Percentiles rank a stretch among this genome's conserved stretches.
These are phyloP conservation scores for Hylaeus anthracinus DNA, from an alignment of 1,140 invertebrate genomes.

Conservation along the genomic window DNA sequence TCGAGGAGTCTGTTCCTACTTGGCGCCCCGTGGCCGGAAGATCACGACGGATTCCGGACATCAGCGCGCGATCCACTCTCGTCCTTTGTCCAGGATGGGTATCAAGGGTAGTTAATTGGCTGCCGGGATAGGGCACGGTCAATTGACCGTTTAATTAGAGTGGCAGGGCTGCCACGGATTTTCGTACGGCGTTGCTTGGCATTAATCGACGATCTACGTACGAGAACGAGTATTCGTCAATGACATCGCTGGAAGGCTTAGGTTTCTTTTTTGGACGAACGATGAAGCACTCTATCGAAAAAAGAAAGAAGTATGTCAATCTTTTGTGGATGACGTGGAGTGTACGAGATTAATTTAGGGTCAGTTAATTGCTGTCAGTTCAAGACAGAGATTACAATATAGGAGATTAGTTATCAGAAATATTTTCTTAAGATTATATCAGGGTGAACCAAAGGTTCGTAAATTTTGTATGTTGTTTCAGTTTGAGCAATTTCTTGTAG, in stretches of 20 bases:
- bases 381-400: too few species aligned
- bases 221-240: not conserved
- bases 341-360: too few species aligned
- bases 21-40: conserved; percentile 22
- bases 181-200: conserved; percentile 32
- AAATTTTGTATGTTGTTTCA: too few species aligned
- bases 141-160: conserved; percentile 49
- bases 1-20: conserved; percentile 25
- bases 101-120: conserved; percentile 48
- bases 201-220: conserved; percentile 29
- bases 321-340: too few species aligned
- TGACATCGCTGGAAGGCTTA: not conserved
- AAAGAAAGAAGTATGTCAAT: too few species aligned
- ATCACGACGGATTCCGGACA: conserved; percentile 42
- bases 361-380: too few species aligned
- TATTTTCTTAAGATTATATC: too few species aligned
- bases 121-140: conserved; percentile 16
- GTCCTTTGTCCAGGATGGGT: conserved; percentile 31
- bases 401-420: too few species aligned
- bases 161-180: conserved; percentile 39
- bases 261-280: too few species aligned
- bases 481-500: too few species aligned
- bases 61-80: conserved; percentile 10
- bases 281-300: too few species aligned
- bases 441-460: too few species aligned